Conservation (phyloP, 2,797 vertebrate genomes). For the Crocidura indochinensis region DNA sequence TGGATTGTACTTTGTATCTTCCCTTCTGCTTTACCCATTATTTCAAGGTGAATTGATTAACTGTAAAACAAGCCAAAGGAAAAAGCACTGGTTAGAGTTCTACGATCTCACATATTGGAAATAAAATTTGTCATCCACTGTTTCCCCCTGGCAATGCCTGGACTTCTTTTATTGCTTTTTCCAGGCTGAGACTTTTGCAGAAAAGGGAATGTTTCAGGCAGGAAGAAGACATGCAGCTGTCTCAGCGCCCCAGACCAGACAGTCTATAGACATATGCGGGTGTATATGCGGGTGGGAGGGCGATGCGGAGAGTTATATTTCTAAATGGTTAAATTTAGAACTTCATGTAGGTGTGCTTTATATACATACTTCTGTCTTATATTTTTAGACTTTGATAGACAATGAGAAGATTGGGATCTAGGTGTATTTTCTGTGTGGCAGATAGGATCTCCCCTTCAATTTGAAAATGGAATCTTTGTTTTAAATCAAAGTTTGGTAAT, state of each 20-base stretch:
- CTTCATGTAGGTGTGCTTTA: not conserved
- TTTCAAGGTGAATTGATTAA: not conserved
- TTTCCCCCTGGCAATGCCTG: too few relatives aligned
- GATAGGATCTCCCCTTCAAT: not conserved
- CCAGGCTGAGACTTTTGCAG: not conserved
- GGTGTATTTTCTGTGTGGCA: not conserved
- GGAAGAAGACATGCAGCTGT: not conserved
- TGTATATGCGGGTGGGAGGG: too few relatives aligned
- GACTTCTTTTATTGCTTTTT: not conserved
- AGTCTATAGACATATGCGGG: not conserved
- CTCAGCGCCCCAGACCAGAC: too few relatives aligned
- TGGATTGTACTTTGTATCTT: not conserved
- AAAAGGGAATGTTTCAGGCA: accelerated
- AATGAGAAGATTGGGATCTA: not conserved
- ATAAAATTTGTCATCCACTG: not conserved
- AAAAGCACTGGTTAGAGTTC: not conserved
- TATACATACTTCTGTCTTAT: not conserved
- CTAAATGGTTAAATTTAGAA: conserved; percentile 44
- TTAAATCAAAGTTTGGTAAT: conserved; percentile 2
- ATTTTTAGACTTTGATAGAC: not conserved
- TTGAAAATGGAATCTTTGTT: not conserved
- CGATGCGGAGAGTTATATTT: not conserved
- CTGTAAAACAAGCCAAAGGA: not conserved
- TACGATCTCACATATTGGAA: not conserved
- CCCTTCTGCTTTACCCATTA: not conserved